Evolutionary conservation across 2,797 vertebrate species (phyloP).

Genomic region (Crax fasciolata): DNA sequence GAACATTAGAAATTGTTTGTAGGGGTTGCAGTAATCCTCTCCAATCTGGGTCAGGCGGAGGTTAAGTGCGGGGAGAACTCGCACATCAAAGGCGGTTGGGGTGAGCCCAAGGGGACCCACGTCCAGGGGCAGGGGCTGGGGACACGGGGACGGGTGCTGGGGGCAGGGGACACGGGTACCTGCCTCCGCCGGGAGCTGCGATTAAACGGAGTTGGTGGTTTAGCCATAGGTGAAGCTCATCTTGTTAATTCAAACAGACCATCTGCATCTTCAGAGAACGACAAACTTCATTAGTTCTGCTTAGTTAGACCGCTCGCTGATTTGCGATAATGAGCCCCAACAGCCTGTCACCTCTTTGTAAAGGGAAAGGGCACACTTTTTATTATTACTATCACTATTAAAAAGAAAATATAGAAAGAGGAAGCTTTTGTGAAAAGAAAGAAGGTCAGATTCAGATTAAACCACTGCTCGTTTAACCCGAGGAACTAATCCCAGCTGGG

Average conservation of each 20-base stretch:
- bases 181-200: conserved; percentile 11
- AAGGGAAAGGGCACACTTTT: conserved; percentile 40
- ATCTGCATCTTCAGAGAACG: conserved; percentile 81
- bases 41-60: conserved; percentile 74
- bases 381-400: conserved; percentile 31
- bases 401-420: neutral
- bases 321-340: conserved; percentile 75
- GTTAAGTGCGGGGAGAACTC: conserved; percentile 79
- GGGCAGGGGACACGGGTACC: neutral
- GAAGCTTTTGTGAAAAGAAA: conserved; percentile 29
- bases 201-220: conserved; percentile 76
- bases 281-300: conserved; percentile 85
- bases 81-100: conserved; percentile 76
- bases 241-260: conserved; percentile 79
- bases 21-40: conserved; percentile 73
- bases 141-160: neutral
- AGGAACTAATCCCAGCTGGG: conserved; percentile 55
- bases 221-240: conserved; percentile 76
- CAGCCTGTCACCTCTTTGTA: conserved; percentile 61
- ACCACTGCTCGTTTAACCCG: conserved; percentile 52
- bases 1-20: conserved; percentile 79
- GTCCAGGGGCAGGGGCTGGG: conserved; percentile 5
- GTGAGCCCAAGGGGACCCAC: conserved; percentile 50
- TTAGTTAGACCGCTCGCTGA: conserved; percentile 80
- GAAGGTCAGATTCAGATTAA: conserved; percentile 69